phyloP scores from a whole-genome alignment of 2,888 invertebrate genomes.

The Euzetes globulus region DNA sequence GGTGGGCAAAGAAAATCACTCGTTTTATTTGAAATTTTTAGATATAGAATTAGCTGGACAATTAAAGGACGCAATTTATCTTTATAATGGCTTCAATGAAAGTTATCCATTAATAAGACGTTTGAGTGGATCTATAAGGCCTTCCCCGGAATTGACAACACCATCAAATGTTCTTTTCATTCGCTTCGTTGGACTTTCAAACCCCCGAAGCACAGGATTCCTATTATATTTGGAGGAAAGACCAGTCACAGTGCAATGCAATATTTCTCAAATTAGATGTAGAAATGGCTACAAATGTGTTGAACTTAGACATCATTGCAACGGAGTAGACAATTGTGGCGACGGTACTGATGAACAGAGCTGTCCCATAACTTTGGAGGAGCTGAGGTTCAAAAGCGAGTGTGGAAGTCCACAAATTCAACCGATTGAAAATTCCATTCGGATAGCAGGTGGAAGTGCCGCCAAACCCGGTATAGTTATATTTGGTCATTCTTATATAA shows the following conservation, averaged over 20 bases:
- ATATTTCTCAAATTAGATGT: constrained; percentile 34
- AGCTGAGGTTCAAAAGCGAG: background rate
- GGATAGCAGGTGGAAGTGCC: constrained; percentile 40
- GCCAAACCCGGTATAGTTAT: constrained; percentile 37
- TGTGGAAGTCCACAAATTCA: constrained; percentile 37
- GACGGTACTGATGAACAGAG: constrained; percentile 41
- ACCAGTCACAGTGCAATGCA: constrained; percentile 33
- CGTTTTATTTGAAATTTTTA: constrained; percentile 22
- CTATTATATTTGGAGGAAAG: constrained; percentile 39
- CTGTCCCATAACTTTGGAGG: constrained; percentile 31
- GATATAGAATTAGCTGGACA: background rate
- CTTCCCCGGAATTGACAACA: constrained; percentile 8
- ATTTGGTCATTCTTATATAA: background rate
- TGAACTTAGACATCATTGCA: constrained; percentile 33
- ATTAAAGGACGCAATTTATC: background rate
- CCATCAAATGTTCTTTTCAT: constrained; percentile 36
- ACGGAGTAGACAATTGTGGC: constrained; percentile 39
- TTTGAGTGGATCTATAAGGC: constrained; percentile 16
- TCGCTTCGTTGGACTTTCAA: constrained; percentile 36
- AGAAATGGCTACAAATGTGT: constrained; percentile 37
- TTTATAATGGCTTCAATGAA: background rate
- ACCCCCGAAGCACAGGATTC: constrained; percentile 38
- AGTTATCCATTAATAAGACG: constrained; percentile 4
- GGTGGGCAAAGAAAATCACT: constrained; percentile 37
- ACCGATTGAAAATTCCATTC: constrained; percentile 27